Base-by-base conservation (phyloP, 2,797 vertebrate genomes). In the Alosa sapidissima region DNA sequence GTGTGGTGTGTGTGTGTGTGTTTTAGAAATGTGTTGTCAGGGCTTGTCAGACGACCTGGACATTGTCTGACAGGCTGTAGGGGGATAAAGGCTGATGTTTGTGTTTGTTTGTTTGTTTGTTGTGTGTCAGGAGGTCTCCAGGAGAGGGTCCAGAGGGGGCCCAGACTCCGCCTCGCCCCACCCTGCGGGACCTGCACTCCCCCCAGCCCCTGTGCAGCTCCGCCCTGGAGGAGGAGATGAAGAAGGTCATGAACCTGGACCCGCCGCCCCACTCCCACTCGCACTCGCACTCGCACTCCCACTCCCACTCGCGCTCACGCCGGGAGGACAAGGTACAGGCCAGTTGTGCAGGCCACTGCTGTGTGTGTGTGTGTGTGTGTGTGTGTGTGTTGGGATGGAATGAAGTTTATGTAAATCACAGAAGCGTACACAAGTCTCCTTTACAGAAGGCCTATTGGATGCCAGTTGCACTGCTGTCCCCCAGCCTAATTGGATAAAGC, bases 141-240 rank as follows among this genome's bases (percentile, higher is more conserved):
- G 98, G 97, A 7, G 98, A 99, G 84, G 94, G 97, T 41, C 95
- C 87, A 41, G 95, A 96, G 83, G 96, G 96, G 85, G 94, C 96
- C 0, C 96, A 96, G 49, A 94, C 97, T 24, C 96, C 97, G 86
- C 93, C 96, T 45, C 95, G 97, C 1, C 97, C 97, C 1, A 97
- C 97, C 6, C 96, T 97, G 0, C 94, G 98, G 90, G 98, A 99
- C 88, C 96, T 99, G 58, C 96, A 98, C 85, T 98, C 97, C 11
- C 98, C 98, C 0, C 98, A 98, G 91, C 93, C 94, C 41, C 90
- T 96, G 2, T 95, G 96, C 83, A 98, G 97, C 90, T 96, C 98
- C 84, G 97, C 96, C 0, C 94, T 98, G 0, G 98, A 99, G 90
- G 98, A 99, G 86, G 97, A 99, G 28, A 90, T 97, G 86, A 98